These are phyloP conservation scores for Zosterops japonicus DNA, from an alignment of 2,113 vertebrate genomes.

Conservation along the genomic window DNA sequence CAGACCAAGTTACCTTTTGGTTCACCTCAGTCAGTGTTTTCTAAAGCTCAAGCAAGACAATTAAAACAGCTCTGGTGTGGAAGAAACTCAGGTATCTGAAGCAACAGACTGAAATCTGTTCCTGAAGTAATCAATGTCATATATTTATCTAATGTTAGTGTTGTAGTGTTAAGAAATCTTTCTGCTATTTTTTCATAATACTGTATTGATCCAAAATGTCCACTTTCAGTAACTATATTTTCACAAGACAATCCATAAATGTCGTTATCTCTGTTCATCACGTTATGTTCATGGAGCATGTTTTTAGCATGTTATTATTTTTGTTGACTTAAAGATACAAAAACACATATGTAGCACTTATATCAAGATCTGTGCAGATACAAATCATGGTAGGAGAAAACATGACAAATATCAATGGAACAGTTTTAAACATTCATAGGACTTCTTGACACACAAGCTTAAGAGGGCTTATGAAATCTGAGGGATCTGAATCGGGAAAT, in stretches of 20 bases:
- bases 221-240: not conserved
- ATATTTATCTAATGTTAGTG: not conserved
- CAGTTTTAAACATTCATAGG: not conserved
- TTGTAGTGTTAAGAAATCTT: not conserved
- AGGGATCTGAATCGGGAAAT: not conserved
- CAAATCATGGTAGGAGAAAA: not conserved
- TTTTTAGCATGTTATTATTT: not conserved
- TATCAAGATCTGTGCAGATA: not conserved
- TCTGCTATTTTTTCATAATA: not conserved
- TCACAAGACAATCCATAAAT: not conserved
- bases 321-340: not conserved
- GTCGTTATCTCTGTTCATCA: not conserved
- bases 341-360: not conserved
- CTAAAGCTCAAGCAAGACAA: not conserved
- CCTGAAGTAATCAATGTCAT: not conserved
- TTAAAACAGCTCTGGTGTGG: not conserved
- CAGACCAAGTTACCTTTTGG: not conserved
- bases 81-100: not conserved
- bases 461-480: not conserved
- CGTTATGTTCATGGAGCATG: not conserved
- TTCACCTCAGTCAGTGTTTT: not conserved
- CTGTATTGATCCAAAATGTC: rapidly evolving
- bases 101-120: not conserved
- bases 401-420: not conserved
- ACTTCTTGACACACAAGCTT: not conserved